phyloP scores from a whole-genome alignment of 1,140 invertebrate species.

The Drosophila bipectinata region DNA sequence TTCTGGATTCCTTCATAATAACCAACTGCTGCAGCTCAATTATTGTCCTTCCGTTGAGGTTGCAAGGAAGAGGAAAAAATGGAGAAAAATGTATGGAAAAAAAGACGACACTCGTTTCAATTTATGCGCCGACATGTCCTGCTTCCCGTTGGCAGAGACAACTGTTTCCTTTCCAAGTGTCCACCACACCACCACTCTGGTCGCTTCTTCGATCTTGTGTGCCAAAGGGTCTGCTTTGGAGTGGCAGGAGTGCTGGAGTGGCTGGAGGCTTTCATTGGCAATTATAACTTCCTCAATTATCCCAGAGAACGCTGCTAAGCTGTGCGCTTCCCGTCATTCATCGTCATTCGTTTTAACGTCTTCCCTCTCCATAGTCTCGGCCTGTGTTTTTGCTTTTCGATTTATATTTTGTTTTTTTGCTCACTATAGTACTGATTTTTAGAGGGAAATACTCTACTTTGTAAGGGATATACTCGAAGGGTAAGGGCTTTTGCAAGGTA shows the following conservation, averaged over 20 bases:
- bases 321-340: constrained; percentile 82
- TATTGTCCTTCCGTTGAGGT: constrained; percentile 67
- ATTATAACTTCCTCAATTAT: constrained; percentile 84
- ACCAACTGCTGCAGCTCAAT: constrained; percentile 35
- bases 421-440: constrained; percentile 65
- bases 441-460: constrained; percentile 40
- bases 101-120: constrained; percentile 57
- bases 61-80: neutral
- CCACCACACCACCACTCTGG: constrained; percentile 26
- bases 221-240: constrained; percentile 61
- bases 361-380: constrained; percentile 27
- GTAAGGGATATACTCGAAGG: neutral
- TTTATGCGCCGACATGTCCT: constrained; percentile 79
- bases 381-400: constrained; percentile 23
- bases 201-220: constrained; percentile 46
- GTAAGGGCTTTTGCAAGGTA: neutral
- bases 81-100: neutral
- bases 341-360: constrained; percentile 82
- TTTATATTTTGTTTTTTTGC: constrained; percentile 36
- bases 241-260: constrained; percentile 27
- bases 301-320: constrained; percentile 66
- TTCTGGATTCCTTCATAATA: constrained; percentile 52
- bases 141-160: constrained; percentile 69
- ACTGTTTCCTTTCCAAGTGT: constrained; percentile 72
- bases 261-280: constrained; percentile 78